Conservation (phyloP, 2,888 invertebrate genomes). For the Eutolmus rufibarbis region DNA sequence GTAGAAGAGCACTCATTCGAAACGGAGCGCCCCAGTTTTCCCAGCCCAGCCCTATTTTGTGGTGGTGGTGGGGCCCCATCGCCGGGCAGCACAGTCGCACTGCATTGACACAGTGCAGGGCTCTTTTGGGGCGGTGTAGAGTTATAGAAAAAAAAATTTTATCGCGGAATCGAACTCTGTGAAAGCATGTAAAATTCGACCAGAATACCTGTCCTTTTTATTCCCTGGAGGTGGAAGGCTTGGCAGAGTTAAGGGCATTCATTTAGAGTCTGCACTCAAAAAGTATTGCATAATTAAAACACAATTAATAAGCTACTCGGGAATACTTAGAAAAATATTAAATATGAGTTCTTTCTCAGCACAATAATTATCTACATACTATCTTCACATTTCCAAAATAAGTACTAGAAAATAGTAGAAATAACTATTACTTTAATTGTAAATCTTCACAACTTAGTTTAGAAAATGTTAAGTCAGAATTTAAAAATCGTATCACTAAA, state of each 20-base stretch:
- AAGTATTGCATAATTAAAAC: no score
- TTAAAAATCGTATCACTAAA: no score
- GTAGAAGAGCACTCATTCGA: background rate
- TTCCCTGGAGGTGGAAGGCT: background rate
- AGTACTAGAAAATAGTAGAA: no score
- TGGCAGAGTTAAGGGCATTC: background rate
- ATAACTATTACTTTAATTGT: no score
- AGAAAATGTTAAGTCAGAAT: no score
- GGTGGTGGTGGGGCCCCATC: background rate
- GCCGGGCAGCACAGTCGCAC: constrained; percentile 4
- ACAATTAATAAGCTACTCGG: no score
- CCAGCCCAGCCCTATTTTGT: background rate
- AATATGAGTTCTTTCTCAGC: no score
- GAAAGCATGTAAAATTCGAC: background rate
- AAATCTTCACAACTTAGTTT: no score
- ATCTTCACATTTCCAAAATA: no score
- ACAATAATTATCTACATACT: no score
- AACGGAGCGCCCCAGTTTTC: background rate
- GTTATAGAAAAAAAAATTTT: background rate
- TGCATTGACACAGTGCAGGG: constrained; percentile 20
- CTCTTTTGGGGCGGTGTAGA: background rate
- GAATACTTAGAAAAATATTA: no score
- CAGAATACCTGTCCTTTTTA: background rate
- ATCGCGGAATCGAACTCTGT: constrained; percentile 18
- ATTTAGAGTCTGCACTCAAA: no score